Conservation (phyloP, 2,113 vertebrate species). For the Anguilla japonica region DNA sequence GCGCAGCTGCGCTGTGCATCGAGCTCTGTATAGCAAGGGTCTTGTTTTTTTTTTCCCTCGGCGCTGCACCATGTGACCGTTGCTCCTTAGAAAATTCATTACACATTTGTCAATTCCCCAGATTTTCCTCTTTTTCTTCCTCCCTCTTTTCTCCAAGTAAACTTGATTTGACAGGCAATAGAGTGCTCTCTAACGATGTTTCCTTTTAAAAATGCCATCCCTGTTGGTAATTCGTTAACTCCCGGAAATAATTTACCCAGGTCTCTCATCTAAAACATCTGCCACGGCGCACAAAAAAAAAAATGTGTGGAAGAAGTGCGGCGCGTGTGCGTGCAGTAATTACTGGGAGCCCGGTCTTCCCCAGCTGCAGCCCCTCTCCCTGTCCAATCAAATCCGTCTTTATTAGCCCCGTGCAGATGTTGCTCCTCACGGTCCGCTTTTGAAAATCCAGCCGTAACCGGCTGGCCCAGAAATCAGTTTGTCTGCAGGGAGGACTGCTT, state of each 20-base stretch:
- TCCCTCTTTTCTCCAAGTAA: not conserved
- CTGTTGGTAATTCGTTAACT: slow-evolving; percentile 3
- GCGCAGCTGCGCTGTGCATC: not conserved
- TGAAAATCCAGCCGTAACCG: not conserved
- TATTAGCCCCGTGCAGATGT: not conserved
- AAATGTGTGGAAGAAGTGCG: not conserved
- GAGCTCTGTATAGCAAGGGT: not conserved
- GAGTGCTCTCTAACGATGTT: not conserved
- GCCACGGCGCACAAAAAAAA: not conserved
- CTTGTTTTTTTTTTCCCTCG: not conserved
- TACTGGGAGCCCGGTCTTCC: not conserved
- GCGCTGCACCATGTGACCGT: not conserved
- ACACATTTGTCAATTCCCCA: not conserved
- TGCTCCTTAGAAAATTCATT: not conserved
- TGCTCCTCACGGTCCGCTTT: slow-evolving; percentile 8
- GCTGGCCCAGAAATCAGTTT: not conserved
- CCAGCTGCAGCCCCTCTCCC: not conserved
- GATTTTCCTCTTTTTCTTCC: not conserved
- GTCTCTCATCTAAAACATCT: not conserved
- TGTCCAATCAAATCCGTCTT: not conserved
- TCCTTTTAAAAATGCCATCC: not conserved
- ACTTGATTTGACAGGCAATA: not conserved
- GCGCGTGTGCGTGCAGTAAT: not conserved
- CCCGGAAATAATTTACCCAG: not conserved
- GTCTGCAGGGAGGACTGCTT: slow-evolving; percentile 31